Conservation (phyloP, 2,113 vertebrate genomes). For the Platycercus adscitus region DNA sequence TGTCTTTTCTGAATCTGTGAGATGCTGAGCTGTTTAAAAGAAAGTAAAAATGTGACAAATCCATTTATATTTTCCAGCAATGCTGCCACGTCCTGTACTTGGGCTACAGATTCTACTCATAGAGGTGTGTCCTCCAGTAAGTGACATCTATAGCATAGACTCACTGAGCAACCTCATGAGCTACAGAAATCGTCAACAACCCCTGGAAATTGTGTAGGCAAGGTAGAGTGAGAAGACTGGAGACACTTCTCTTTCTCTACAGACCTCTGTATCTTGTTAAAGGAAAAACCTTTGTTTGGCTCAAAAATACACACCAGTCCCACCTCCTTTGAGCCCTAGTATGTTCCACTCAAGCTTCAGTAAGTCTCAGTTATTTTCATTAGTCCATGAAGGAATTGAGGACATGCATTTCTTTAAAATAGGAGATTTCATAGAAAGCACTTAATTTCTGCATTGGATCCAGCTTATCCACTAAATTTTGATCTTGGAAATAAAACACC, state of each 20-base stretch:
- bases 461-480: background rate
- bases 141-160: background rate
- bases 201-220: background rate
- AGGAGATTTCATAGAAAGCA: background rate
- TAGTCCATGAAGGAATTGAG: background rate
- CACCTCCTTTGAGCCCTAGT: background rate
- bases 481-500: background rate
- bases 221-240: background rate
- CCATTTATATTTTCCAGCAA: background rate
- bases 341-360: background rate
- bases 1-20: background rate
- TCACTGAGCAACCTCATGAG: background rate
- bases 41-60: background rate
- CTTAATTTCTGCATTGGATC: background rate
- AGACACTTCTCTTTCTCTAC: background rate
- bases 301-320: background rate
- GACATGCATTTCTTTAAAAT: background rate
- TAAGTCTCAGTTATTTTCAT: background rate
- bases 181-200: background rate
- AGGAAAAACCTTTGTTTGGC: background rate
- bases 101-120: background rate
- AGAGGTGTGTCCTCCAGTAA: background rate
- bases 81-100: background rate
- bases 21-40: background rate
- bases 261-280: background rate